Conservation (phyloP, 2,113 vertebrate genomes). For the Mystacornis crossleyi region DNA sequence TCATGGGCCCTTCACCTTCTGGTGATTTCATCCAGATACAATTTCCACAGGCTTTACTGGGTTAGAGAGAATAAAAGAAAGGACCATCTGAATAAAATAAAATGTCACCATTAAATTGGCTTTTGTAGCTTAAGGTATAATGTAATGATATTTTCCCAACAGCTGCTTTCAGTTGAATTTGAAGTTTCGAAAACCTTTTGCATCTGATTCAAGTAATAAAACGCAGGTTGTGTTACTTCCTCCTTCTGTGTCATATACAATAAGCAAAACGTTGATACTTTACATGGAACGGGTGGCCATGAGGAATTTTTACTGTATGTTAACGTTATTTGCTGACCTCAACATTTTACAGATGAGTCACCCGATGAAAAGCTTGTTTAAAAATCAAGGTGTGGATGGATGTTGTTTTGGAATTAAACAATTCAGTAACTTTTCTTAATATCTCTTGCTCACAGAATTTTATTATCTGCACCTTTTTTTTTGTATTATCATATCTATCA, state of each 20-base stretch:
- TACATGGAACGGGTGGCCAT: constrained; percentile 36
- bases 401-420: not conserved
- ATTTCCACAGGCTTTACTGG: constrained; percentile 72
- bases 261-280: constrained; percentile 55
- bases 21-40: constrained; percentile 80
- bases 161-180: constrained; percentile 80
- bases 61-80: constrained; percentile 75
- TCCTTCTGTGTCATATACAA: constrained; percentile 66
- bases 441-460: not conserved
- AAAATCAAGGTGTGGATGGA: not conserved
- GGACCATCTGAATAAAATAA: constrained; percentile 83
- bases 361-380: not conserved
- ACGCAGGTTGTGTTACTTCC: constrained; percentile 76
- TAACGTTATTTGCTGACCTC: constrained; percentile 50
- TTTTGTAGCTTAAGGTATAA: constrained; percentile 79
- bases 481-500: not conserved
- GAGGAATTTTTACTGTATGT: constrained; percentile 38
- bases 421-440: not conserved
- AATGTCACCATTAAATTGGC: constrained; percentile 79
- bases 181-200: constrained; percentile 72
- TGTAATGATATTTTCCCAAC: constrained; percentile 77
- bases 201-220: constrained; percentile 78
- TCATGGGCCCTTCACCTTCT: constrained; percentile 77
- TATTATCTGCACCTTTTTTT: not conserved
- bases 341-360: constrained; percentile 9